phyloP scores from a whole-genome alignment of 2,797 vertebrate genomes.

The Lithobates pipiens region DNA sequence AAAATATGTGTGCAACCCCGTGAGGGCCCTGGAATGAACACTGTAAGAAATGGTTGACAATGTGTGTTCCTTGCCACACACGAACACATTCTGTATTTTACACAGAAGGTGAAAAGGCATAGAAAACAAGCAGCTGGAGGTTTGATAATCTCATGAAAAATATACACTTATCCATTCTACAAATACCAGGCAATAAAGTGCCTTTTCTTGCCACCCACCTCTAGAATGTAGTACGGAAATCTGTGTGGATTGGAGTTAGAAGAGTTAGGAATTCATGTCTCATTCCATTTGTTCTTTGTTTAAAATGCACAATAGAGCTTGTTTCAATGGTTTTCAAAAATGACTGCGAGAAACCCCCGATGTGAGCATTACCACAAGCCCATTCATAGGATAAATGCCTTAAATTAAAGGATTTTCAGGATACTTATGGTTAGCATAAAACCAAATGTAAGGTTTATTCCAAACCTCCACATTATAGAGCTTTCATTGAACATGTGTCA shows the following conservation, averaged over 20 bases:
- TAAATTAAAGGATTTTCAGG: conserved; percentile 24
- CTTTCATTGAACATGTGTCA: too few relatives aligned
- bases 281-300: conserved; percentile 42
- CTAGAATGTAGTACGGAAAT: conserved; percentile 4
- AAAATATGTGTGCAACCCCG: too few relatives aligned
- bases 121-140: conserved; percentile 23
- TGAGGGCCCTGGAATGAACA: too few relatives aligned
- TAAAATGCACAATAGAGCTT: conserved; percentile 30
- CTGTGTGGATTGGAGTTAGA: conserved; percentile 20
- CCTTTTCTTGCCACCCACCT: conserved; percentile 41
- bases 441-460: conserved; percentile 4
- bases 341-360: conserved; percentile 43
- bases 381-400: conserved; percentile 7
- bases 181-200: conserved; percentile 22
- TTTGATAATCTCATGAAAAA: conserved; percentile 21
- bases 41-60: too few relatives aligned
- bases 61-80: too few relatives aligned
- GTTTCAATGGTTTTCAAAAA: conserved; percentile 16
- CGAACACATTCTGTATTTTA: not conserved
- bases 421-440: conserved; percentile 1
- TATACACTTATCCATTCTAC: conserved; percentile 14
- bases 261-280: conserved; percentile 21
- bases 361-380: conserved; percentile 2
- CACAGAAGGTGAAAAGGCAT: not conserved
- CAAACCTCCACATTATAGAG: not conserved